Evolutionary conservation across 2,888 invertebrate species (phyloP), one percentile per base, ranked within the genome.

Genomic region (Drosophila melanocephala): DNA sequence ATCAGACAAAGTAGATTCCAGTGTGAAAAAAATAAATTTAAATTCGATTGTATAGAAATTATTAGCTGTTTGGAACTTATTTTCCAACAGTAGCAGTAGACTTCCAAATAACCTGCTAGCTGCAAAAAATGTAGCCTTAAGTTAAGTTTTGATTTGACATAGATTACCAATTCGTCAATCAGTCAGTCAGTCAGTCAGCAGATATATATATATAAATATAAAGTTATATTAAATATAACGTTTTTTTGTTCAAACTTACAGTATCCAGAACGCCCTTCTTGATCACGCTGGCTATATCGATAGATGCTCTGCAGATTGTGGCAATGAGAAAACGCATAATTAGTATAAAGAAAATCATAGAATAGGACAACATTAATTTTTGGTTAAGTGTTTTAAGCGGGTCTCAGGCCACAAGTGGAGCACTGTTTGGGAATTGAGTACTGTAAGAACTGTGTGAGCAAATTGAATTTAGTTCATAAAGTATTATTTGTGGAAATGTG

Each of bases 241-340:
- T 1, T 12, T 12, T 12, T 33, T 33, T 33, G 33, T 1, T 33
- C 12, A 35, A 58, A 94, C 95, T 95, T 93, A 97, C 97, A 87
- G 96, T 95, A 92, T 97, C 97, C 68, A 96, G 94, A 60, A 94
- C 94, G 59, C 97, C 97, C 87, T 95, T 96, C 80, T 95, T 95
- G 56, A 96, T 95, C 19, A 97, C 95, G 78, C 95, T 95, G 76
- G 94, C 94, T 58, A 97, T 95, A 92, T 97, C 97, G 73, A 97
- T 94, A 5, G 96, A 95, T 30, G 96, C 96, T 93, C 97, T 97
- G 93, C 39, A 65, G 56, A 12, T 33, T 16, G 10, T 28, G 30
- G 19, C 62, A 39, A 67, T 52, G 22, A 42, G 14, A 60, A 52
- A 53, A 51, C 7, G 50, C 5, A 14, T 26, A 59, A 39, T 77